A percentile compares a stretch with the other conserved stretches of the same genome.
These are phyloP conservation scores for Anser brachyrhynchus DNA, from an alignment of 2,113 vertebrate genomes.

Conservation along the genomic window DNA sequence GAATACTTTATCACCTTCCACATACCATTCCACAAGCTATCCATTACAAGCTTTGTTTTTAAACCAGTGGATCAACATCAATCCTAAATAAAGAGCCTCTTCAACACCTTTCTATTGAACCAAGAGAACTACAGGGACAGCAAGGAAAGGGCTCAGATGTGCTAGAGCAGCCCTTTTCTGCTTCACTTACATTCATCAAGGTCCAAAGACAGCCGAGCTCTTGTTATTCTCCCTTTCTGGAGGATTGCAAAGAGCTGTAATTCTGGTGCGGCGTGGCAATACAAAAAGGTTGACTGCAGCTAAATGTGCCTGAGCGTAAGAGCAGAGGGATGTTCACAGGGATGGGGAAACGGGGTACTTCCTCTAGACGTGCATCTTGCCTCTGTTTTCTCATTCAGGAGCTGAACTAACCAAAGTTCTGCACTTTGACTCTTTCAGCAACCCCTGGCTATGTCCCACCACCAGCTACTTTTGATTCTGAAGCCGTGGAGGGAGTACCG, in stretches of 20 bases:
- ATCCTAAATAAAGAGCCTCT: neutral
- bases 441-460: slow-evolving; percentile 87
- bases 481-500: slow-evolving; percentile 69
- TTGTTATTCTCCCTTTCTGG: neutral
- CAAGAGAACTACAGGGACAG: neutral
- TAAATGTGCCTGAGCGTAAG: no score
- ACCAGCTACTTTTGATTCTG: slow-evolving; percentile 88
- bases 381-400: neutral
- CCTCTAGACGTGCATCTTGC: neutral
- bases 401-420: neutral
- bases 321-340: neutral
- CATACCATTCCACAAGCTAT: neutral
- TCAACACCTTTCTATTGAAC: neutral
- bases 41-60: neutral
- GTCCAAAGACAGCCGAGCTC: neutral
- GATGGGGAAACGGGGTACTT: neutral
- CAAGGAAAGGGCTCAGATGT: neutral
- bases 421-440: slow-evolving; percentile 75
- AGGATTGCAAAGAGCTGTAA: neutral
- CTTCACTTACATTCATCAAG: neutral
- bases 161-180: neutral
- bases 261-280: neutral
- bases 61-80: neutral
- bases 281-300: neutral
- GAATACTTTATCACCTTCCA: neutral